Conservation (phyloP, 1,140 invertebrate genomes). For the Matsumurasca onukii region DNA sequence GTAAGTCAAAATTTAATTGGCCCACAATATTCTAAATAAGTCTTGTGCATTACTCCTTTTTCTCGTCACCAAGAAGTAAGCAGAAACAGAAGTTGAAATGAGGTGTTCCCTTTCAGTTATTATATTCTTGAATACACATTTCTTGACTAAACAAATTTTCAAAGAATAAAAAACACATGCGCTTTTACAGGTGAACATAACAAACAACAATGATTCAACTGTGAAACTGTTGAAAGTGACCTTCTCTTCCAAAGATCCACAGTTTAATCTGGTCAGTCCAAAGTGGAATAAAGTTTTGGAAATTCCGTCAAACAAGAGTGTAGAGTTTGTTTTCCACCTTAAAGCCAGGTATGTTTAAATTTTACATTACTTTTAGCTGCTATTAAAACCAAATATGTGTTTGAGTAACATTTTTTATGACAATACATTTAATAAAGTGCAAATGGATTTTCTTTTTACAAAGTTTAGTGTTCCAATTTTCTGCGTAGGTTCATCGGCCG, state of each 20-base stretch:
- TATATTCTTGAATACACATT: too few species aligned
- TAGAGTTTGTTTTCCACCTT: slow-evolving; percentile 51
- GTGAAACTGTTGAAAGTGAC: background rate
- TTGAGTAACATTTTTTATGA: background rate
- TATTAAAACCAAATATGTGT: background rate
- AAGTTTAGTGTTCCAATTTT: too few species aligned
- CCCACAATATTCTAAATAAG: too few species aligned
- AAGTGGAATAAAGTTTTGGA: slow-evolving; percentile 5
- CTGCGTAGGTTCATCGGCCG: slow-evolving; percentile 54
- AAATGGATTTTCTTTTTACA: background rate
- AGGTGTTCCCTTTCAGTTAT: too few species aligned
- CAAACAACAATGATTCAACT: slow-evolving; percentile 47
- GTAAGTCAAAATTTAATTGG: too few species aligned
- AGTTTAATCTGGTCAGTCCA: slow-evolving; percentile 34
- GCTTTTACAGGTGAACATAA: slow-evolving; percentile 40
- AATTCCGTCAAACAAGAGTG: slow-evolving; percentile 45
- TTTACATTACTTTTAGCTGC: background rate
- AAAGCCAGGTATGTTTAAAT: slow-evolving; percentile 41
- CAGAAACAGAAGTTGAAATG: too few species aligned
- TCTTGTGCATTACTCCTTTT: too few species aligned
- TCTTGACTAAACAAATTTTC: too few species aligned
- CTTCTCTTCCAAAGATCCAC: slow-evolving; percentile 15
- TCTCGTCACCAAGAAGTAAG: too few species aligned
- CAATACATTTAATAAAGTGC: background rate
- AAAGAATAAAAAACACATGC: too few species aligned